A percentile compares a stretch with the other conserved stretches of the same genome.
Evolutionary conservation across 2,797 vertebrate genomes (phyloP).

Genomic region (Sebastes reedi): DNA sequence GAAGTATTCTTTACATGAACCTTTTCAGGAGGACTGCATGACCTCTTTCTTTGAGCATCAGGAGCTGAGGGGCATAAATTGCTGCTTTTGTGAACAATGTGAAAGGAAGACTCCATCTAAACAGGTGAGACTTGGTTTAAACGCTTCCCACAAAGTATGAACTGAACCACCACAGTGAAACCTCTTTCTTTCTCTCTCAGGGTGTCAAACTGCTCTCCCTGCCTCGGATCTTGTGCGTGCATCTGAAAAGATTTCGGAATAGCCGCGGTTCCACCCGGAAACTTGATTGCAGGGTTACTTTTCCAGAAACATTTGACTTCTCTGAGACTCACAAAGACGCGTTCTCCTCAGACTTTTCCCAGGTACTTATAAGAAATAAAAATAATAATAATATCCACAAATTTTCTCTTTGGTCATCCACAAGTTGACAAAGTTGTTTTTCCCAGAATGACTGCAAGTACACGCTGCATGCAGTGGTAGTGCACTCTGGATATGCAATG

Average conservation of each 20-base stretch:
- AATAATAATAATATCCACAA: neutral
- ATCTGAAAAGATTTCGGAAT: constrained; percentile 77
- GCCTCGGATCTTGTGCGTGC: constrained; percentile 76
- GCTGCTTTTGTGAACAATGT: constrained; percentile 73
- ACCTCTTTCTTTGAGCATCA: constrained; percentile 71
- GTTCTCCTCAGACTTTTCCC: constrained; percentile 31
- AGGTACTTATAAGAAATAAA: constrained; percentile 22
- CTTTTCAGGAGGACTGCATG: constrained; percentile 70
- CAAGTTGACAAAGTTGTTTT: neutral
- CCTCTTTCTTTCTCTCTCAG: constrained; percentile 44
- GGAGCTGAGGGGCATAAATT: constrained; percentile 53
- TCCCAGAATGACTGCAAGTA: constrained; percentile 64
- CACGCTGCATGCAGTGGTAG: constrained; percentile 77
- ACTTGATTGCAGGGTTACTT: constrained; percentile 64
- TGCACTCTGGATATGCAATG: constrained; percentile 63
- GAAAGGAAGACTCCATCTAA: constrained; percentile 54
- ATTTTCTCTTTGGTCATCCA: neutral
- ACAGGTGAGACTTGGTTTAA: constrained; percentile 52
- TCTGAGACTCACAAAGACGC: constrained; percentile 1
- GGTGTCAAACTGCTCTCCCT: constrained; percentile 66
- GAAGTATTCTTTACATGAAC: neutral
- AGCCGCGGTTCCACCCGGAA: constrained; percentile 14
- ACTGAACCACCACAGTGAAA: neutral
- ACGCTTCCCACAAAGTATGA: neutral
- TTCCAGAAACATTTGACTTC: constrained; percentile 70